Conservation (phyloP, 2,888 invertebrate genomes). For the Agapetus fuscipes region DNA sequence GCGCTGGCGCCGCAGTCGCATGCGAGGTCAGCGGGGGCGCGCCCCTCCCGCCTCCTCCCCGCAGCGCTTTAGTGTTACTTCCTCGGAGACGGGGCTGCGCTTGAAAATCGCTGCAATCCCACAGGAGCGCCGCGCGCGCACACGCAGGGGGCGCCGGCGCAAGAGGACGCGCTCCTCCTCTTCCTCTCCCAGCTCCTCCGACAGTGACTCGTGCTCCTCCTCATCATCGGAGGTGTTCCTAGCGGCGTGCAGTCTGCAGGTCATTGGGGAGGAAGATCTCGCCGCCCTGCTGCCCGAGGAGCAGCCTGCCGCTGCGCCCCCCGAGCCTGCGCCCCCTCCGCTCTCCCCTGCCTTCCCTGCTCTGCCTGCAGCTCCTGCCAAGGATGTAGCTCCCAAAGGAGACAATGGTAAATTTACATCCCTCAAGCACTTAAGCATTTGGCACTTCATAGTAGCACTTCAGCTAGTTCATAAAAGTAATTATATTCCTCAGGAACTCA, state of each 20-base stretch:
- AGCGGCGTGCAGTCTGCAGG: conserved; percentile 51
- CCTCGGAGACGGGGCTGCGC: conserved; percentile 48
- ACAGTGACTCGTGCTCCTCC: conserved; percentile 32
- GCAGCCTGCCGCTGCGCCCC: conserved; percentile 44
- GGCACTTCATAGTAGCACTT: too few relatives aligned
- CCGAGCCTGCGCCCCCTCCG: conserved; percentile 47
- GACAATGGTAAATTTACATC: conserved; percentile 7
- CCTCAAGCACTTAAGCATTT: too few relatives aligned
- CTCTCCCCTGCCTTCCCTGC: conserved; percentile 50
- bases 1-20: conserved; percentile 33
- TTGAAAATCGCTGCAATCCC: conserved; percentile 53
- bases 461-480: too few relatives aligned
- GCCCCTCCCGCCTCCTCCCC: too few relatives aligned
- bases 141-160: too few relatives aligned
- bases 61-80: conserved; percentile 50
- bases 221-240: conserved; percentile 47
- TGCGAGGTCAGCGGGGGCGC: too few relatives aligned
- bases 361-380: conserved; percentile 44
- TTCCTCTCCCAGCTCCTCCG: conserved; percentile 29
- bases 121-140: conserved; percentile 32
- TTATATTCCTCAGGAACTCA: too few relatives aligned
- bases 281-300: conserved; percentile 70
- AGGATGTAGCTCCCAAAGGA: conserved; percentile 34
- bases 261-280: conserved; percentile 70
- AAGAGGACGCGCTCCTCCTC: conserved; percentile 9